A percentile compares a stretch with the other conserved stretches of the same genome.
phyloP scores from a whole-genome alignment of 2,888 invertebrate genomes.

The Ophonus ardosiacus region DNA sequence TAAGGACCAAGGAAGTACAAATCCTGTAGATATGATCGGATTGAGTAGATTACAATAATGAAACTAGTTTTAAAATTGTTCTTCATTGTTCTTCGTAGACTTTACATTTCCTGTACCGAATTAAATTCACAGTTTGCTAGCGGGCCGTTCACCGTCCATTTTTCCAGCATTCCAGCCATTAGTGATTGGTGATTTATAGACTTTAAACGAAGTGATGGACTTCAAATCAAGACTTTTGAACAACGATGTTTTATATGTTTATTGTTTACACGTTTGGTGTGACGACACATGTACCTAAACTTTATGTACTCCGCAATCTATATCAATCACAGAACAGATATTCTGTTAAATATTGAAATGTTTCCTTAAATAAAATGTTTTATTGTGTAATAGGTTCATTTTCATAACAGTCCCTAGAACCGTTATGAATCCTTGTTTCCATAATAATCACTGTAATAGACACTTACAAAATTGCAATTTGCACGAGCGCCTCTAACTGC shows the following conservation, averaged over 20 bases:
- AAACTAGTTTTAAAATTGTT: conserved; percentile 19
- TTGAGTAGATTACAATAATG: neutral
- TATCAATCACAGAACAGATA: conserved; percentile 49
- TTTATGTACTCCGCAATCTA: conserved; percentile 39
- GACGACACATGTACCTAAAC: conserved; percentile 42
- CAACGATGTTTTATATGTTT: conserved; percentile 44
- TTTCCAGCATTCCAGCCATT: conserved; percentile 9
- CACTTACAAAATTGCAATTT: too few species aligned
- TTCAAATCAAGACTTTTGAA: conserved; percentile 35
- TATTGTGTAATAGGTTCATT: conserved; percentile 30
- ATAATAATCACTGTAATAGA: too few species aligned
- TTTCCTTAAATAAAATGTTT: conserved; percentile 59
- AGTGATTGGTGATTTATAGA: conserved; percentile 23
- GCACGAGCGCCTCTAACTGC: too few species aligned
- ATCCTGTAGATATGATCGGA: neutral
- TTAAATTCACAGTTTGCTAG: conserved; percentile 29
- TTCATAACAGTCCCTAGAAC: too few species aligned
- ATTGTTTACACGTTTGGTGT: conserved; percentile 35
- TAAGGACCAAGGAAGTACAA: conserved; percentile 49
- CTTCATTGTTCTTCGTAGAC: conserved; percentile 24
- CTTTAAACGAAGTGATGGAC: conserved; percentile 25
- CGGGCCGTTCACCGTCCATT: conserved; percentile 12
- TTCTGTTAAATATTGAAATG: conserved; percentile 50
- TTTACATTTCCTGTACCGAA: conserved; percentile 3
- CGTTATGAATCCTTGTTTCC: too few species aligned